Percentiles rank a stretch among this genome's conserved stretches.
Evolutionary conservation across 2,888 invertebrate genomes (phyloP).

Genomic region (Opisthograptis luteolata): DNA sequence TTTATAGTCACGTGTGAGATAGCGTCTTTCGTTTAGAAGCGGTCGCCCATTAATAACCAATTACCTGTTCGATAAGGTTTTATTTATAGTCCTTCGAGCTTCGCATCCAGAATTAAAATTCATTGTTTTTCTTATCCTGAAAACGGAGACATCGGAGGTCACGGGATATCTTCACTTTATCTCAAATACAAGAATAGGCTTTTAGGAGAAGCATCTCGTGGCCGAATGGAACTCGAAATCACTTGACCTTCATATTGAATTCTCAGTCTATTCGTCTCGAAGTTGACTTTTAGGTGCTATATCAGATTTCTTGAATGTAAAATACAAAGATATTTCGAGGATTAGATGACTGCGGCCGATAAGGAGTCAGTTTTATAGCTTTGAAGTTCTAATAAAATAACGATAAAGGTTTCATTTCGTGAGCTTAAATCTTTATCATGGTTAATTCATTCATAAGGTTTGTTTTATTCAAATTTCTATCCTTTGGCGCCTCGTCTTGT

Average conservation of each 20-base stretch:
- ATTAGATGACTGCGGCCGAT: slow-evolving; percentile 58
- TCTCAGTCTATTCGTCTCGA: slow-evolving; percentile 50
- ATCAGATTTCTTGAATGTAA: slow-evolving; percentile 61
- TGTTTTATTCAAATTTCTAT: slow-evolving; percentile 10
- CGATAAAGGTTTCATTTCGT: slow-evolving; percentile 51
- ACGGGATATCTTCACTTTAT: slow-evolving; percentile 75
- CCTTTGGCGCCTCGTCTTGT: slow-evolving; percentile 5
- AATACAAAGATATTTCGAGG: slow-evolving; percentile 49
- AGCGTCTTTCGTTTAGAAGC: slow-evolving; percentile 58
- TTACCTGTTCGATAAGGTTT: slow-evolving; percentile 80
- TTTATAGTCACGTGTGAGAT: slow-evolving; percentile 63
- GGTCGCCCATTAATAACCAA: slow-evolving; percentile 78
- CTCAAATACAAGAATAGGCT: slow-evolving; percentile 80
- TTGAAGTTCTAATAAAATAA: slow-evolving; percentile 53
- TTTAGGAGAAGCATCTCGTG: slow-evolving; percentile 62
- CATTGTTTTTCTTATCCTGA: slow-evolving; percentile 82
- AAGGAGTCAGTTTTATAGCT: slow-evolving; percentile 58
- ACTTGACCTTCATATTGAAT: slow-evolving; percentile 64
- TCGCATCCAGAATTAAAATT: slow-evolving; percentile 76
- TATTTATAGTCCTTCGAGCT: slow-evolving; percentile 69
- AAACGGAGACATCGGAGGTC: slow-evolving; percentile 73
- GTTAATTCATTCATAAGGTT: slow-evolving; percentile 22
- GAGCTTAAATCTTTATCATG: slow-evolving; percentile 23
- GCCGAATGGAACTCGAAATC: slow-evolving; percentile 58
- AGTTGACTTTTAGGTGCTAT: slow-evolving; percentile 49